These are phyloP conservation scores for Blastomussa wellsi DNA, from an alignment of 92 coral and sea anemone species.

Conservation along the genomic window DNA sequence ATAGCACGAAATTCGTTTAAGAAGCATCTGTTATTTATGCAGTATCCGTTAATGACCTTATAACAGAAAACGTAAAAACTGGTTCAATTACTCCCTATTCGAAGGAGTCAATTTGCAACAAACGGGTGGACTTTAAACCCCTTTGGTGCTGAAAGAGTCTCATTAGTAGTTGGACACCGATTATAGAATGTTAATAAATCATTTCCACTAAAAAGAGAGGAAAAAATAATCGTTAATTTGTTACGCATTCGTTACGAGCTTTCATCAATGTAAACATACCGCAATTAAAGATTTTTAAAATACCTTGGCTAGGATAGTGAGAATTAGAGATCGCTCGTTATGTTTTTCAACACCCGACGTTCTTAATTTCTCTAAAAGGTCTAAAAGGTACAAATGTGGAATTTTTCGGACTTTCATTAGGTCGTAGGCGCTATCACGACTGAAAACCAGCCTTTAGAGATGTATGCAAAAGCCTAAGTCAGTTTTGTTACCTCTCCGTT, in stretches of 20 bases:
- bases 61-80: too few species aligned
- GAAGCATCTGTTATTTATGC: neutral
- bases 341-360: neutral
- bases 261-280: neutral
- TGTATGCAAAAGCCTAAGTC: too few species aligned
- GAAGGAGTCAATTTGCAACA: neutral
- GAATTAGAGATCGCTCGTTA: neutral
- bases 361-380: neutral
- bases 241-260: neutral
- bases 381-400: neutral
- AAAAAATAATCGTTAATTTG: neutral
- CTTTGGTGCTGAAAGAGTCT: too few species aligned
- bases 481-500: too few species aligned
- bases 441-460: too few species aligned
- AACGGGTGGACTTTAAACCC: slow-evolving; percentile 5
- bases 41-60: neutral
- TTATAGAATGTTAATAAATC: neutral
- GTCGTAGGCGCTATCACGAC: too few species aligned
- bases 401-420: too few species aligned
- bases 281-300: neutral
- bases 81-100: slow-evolving; percentile 9
- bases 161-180: neutral
- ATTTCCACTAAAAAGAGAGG: neutral
- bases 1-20: neutral
- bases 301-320: neutral